Evolutionary conservation across 2,888 invertebrate species (phyloP), one percentile per base, ranked within the genome.

Genomic region (Caenorhabditis sp.): DNA sequence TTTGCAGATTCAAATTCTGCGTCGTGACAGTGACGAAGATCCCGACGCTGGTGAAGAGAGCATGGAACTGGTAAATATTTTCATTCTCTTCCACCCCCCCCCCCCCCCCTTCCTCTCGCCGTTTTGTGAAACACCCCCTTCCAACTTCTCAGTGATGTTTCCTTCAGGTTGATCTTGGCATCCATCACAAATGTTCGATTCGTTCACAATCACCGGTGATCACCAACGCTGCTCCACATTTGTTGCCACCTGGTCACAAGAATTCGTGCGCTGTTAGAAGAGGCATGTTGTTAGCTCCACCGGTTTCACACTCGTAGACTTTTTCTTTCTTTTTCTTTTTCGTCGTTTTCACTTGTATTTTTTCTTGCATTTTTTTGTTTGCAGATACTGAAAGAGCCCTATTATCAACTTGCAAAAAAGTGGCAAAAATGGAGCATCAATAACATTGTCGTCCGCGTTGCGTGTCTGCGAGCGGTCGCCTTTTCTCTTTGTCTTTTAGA

Each of bases 11-110:
- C 70, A 80, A 75, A 79, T 82, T 23, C 58, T 82, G 3, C 72
- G 81, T 26, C 71, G 79, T 19, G 81, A 82, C 50, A 76, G 76
- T 26, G 82, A 82, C 59, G 80, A 78, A 54, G 82, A 82, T 58
- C 77, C 78, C 2, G 79, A 82, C 62, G 75, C 72, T 6, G 79
- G 76, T 0, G 82, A 82, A 27, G 82, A 82, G 31, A 77, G 79
- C 53, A 75, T 82, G 72, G 82, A 82, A 72, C 36, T 82, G 79
- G 82, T 82, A 55, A 74, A 58, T 19, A 26, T 26, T 55, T 27
- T 17, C n/a, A 23, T 21, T 51, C 21, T 51, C 21, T 21, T 6
- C 8, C 5, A 17, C 6, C 14, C 14, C 43, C 12, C 43, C 17
- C 36, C 12, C 5, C 12, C 12, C 12, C 5, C 6, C 5, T 8